Evolutionary conservation across 2,797 vertebrate species (phyloP).

Genomic region (Cyclura pinguis): DNA sequence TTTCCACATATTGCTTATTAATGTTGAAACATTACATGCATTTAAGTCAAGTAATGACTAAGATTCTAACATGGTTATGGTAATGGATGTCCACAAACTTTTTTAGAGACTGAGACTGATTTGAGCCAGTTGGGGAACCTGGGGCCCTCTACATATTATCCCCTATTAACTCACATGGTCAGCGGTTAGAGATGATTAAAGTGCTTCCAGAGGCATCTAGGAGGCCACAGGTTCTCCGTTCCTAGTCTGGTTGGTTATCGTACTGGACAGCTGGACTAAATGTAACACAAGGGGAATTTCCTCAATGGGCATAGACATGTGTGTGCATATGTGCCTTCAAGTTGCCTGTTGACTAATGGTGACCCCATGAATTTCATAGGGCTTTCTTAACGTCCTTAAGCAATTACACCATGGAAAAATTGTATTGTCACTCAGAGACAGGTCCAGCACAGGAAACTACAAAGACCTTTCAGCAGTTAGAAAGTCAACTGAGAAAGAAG

Average conservation of each 20-base stretch:
- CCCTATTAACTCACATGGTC: too few species aligned
- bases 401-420: neutral
- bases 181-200: too few species aligned
- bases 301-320: slow-evolving; percentile 3
- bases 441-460: neutral
- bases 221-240: too few species aligned
- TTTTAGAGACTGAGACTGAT: neutral
- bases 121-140: neutral
- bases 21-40: too few species aligned
- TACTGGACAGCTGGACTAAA: neutral
- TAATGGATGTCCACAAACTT: neutral
- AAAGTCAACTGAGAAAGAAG: neutral
- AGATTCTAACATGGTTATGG: neutral
- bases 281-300: neutral
- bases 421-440: neutral
- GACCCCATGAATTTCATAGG: too few species aligned
- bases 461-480: neutral
- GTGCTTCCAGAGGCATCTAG: too few species aligned
- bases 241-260: neutral
- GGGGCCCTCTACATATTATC: too few species aligned
- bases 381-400: neutral
- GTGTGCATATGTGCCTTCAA: too few species aligned
- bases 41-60: neutral
- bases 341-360: too few species aligned
- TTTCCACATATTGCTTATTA: neutral